Evolutionary conservation across 2,888 invertebrate genomes (phyloP), one percentile per base, ranked within the genome.

Genomic region (Dynastes maya): DNA sequence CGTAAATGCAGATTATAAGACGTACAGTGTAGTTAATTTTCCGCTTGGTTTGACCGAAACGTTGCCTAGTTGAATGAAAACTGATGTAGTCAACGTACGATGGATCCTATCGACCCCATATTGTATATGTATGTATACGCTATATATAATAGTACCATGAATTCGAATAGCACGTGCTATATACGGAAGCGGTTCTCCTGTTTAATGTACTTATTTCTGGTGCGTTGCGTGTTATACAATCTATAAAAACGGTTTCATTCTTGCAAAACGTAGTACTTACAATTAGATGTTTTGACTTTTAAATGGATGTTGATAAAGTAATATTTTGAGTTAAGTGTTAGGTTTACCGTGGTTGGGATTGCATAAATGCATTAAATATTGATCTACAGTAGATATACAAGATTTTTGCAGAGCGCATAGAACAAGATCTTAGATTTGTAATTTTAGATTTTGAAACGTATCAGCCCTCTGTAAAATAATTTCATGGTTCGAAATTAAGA

Each of bases 51-150:
- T 71, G 77, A 76, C 81, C 80, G 80, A 77, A 80, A 74, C 77
- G 77, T 61, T 64, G 68, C 70, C 79, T 74, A 81, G 78, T 79
- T 76, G 76, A 81, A 80, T 79, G 78, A 78, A 78, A 81, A 81
- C 81, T 81, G 80, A 79, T 80, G 79, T 78, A 78, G 68, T n/a
- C 68, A 77, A 51, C 79, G 79, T 79, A 75, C 78, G 32, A 64
- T 79, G 78, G 70, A 68, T 76, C 74, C 79, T 55, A 79, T 72
- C 79, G 65, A 65, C 77, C 74, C 76, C 71, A 58, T 61, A 74
- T 68, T 68, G 68, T 68, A 51, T 68, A 13, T 68, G 32, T 68
- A 45, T 40, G 65, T 58, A 40, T 37, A 55, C 58, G 27, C 22
- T 74, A 63, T 61, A 61, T 74, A 74, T 74, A 74, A 74, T 74